Evolutionary conservation across 1,140 invertebrate species (phyloP), one percentile per base, ranked within the genome.

Genomic region (Drosophila sulfurigaster): DNA sequence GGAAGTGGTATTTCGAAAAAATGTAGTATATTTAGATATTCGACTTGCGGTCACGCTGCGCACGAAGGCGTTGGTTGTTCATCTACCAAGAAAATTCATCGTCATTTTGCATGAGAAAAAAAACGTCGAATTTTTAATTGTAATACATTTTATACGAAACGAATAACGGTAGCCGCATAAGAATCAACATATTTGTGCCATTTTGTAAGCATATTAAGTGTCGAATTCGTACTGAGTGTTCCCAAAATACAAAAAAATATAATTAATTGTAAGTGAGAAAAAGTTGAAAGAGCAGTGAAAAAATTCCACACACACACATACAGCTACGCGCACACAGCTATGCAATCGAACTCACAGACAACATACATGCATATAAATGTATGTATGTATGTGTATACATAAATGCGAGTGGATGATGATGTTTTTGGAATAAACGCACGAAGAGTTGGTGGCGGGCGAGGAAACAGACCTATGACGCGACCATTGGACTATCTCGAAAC

Each of bases 91-190:
- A 85, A 86, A 81, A 75, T 76, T 79, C 63, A 76, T 87, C 80
- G 78, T 89, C 82, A 87, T 89, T 88, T 89, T 88, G 85, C 85
- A 89, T 88, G 85, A 81, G 86, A 85, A 88, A 89, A 77, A 89
- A 88, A 83, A 73, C 80, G 80, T 89, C 78, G 75, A 81, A 79
- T 83, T 83, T 88, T 88, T 88, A 81, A 83, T 89, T 76, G 67
- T 79, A 83, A 69, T 88, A 88, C 68, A 54, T 81, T 81, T 88
- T 76, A 76, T 75, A 87, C 81, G 81, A 83, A 81, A 76, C 59
- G 70, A 82, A 68, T 70, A 88, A 74, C 78, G 72, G 54, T 89
- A 79, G 81, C 69, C 66, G 81, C 69, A 81, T 75, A 90, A 85
- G 75, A 85, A 90, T 74, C 67, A 79, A 79, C 71, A 78, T 73